Base-by-base conservation (phyloP, 1,140 invertebrate species). In the Plectus sambesii region DNA sequence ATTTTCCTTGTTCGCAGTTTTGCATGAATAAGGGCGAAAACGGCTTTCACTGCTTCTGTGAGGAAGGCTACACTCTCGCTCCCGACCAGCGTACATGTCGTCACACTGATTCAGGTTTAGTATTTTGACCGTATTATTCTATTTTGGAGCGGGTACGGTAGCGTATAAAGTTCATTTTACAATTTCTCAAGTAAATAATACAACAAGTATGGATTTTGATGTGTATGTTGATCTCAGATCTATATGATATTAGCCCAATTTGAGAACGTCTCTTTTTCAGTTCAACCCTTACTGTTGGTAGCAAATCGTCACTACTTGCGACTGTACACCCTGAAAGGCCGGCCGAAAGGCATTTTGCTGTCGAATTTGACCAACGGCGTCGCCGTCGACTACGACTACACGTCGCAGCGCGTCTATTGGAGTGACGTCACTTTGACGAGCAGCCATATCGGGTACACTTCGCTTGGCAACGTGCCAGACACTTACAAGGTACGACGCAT, bases 341-440 rank as follows among this genome's bases (percentile, higher is more conserved):
- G 43, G 17, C 15, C 47, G 1, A 52, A 48, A 24, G 47, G 30
- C 12, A 49, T 42, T 12, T 38, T 52, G 27, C 26, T 44, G 5
- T 35, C 49, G 9, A 53, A 53, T 36, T 23, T 53, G 24, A 52
- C 51, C 4, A 53, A 53, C 17, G 51, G 47, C 3, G 51, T 53
- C 12, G 51, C 51, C 6, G 19, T 53, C 5, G 51, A 53, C 30
- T 53, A 53, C 19, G 51, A 53, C 30, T 17, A 35, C 20, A 25
- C 25, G 8, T 27, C 29, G 12, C 26, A 51, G 24, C 36, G 37
- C 12, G 27, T 53, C 30, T 53, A 54, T 30, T 53, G 47, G 48
- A 53, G 48, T 8, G 51, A 53, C 36, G 49, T 53, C 2, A 54
- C 49, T 9, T 25, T 52, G 17, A 45, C 19, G 17, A 42, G 49